These are phyloP conservation scores for Enoplolaimus lenunculus DNA, from an alignment of 2,888 invertebrate species.

Conservation along the genomic window DNA sequence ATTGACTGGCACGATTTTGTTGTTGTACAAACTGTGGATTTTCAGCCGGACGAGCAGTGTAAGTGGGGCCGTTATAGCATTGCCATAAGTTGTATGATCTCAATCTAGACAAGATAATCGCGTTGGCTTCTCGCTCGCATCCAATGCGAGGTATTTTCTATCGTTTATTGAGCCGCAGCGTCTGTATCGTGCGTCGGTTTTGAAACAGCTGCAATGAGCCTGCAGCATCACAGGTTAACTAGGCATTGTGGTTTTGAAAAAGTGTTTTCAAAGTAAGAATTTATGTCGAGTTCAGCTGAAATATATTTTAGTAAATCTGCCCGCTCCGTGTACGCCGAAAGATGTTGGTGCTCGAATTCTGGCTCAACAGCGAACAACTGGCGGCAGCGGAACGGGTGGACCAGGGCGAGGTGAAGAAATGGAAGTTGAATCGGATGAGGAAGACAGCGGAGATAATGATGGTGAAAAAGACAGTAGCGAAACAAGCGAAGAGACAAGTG, in stretches of 20 bases:
- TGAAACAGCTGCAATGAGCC: no score
- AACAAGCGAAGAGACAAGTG: constrained; percentile 4
- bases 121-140: no score
- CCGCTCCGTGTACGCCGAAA: constrained; percentile 47
- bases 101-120: no score
- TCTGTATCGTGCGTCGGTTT: no score
- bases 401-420: constrained; percentile 28
- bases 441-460: constrained; percentile 24
- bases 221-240: no score
- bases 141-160: no score
- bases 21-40: constrained; percentile 98
- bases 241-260: no score
- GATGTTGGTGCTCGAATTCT: constrained; percentile 48
- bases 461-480: neutral
- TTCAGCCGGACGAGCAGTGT: constrained; percentile 84
- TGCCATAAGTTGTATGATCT: no score
- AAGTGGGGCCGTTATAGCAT: constrained; percentile 21
- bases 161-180: no score
- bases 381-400: constrained; percentile 27
- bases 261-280: no score
- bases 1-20: constrained; percentile 99
- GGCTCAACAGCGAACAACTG: constrained; percentile 42
- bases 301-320: constrained; percentile 41
- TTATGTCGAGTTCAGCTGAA: no score
- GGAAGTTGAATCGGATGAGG: constrained; percentile 21